Evolutionary conservation across 2,888 invertebrate genomes (phyloP), one percentile per base, ranked within the genome.

Genomic region (Lasioglossum villosulum): DNA sequence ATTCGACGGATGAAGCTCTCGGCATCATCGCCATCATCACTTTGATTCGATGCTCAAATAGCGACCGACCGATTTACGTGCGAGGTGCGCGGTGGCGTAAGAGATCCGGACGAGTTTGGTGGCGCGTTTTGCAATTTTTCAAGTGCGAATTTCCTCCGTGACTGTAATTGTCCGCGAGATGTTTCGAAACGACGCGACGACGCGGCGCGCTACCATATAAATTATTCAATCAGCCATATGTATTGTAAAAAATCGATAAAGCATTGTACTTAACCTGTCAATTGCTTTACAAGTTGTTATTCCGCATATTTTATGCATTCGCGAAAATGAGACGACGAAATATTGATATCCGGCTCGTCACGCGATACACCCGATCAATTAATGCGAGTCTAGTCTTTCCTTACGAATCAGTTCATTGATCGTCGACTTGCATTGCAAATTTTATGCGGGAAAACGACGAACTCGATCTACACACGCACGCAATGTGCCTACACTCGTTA

Each of bases 61-160:
- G 5, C 48, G 48, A 34, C 30, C 52, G 66, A 66, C 23, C 48
- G 74, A 79, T 78, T 75, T n/a, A 39, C 34, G 56, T 79, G n/a
- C 27, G 19, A 19, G 16, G 12, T n/a, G 8, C n/a, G 23, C 8
- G 4, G 39, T 71, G 70, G 19, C 70, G 71, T 30, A 52, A 68
- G 68, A 45, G 68, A 56, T 56, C 34, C 63, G 12, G 27, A 52
- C 66, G 27, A 10, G 6, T 73, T 68, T 56, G 66, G 68, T 23
- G 30, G 8, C 0, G 30, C 30, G 30, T 78, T 78, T 82, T 59
- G 72, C 66, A 77, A 82, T 73, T 82, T 73, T 66, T 14, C 70
- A 27, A 71, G 37, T 48, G 12, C 12, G 1, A 27, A 27, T 59
- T 59, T 14, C 14, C 45, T 10, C 37, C 45, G 16, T 52, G 4